These are phyloP conservation scores for Hydrocynus forskahlii DNA, from an alignment of 2,797 vertebrate species.

Conservation along the genomic window DNA sequence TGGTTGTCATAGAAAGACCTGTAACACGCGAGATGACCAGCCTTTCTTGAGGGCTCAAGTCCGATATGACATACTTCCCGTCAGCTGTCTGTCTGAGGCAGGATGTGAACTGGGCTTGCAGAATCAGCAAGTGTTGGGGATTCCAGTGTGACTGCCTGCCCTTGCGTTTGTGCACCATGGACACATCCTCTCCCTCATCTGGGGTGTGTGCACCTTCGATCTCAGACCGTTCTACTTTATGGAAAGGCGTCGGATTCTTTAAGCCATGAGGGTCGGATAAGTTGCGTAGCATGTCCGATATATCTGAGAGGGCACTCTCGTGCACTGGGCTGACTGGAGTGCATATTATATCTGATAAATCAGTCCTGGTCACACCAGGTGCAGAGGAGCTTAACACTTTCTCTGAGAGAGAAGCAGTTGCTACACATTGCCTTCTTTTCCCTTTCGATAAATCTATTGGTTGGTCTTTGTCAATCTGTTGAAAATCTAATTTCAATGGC, in stretches of 20 bases:
- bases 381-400: constrained; percentile 47
- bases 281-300: constrained; percentile 99
- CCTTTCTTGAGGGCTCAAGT: constrained; percentile 97
- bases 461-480: constrained; percentile 92
- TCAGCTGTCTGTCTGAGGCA: constrained; percentile 93
- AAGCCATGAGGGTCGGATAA: constrained; percentile 91
- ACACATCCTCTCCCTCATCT: constrained; percentile 82
- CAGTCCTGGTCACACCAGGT: constrained; percentile 31
- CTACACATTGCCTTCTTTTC: constrained; percentile 88
- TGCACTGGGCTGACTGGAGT: constrained; percentile 85
- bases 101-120: constrained; percentile 97
- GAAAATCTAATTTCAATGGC: constrained; percentile 83
- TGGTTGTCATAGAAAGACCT: constrained; percentile 98
- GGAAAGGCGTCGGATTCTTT: constrained; percentile 88
- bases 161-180: constrained; percentile 94
- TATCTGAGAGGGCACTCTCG: constrained; percentile 97
- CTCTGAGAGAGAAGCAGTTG: constrained; percentile 80
- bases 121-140: constrained; percentile 95
- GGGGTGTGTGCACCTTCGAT: constrained; percentile 83
- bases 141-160: constrained; percentile 99
- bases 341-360: constrained; percentile 38
- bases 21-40: constrained; percentile 98
- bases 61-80: constrained; percentile 94
- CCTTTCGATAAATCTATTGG: constrained; percentile 99
- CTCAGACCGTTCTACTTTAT: constrained; percentile 88